These are phyloP conservation scores for Toxotes chatareus DNA, from an alignment of 2,113 vertebrate species.

Conservation along the genomic window DNA sequence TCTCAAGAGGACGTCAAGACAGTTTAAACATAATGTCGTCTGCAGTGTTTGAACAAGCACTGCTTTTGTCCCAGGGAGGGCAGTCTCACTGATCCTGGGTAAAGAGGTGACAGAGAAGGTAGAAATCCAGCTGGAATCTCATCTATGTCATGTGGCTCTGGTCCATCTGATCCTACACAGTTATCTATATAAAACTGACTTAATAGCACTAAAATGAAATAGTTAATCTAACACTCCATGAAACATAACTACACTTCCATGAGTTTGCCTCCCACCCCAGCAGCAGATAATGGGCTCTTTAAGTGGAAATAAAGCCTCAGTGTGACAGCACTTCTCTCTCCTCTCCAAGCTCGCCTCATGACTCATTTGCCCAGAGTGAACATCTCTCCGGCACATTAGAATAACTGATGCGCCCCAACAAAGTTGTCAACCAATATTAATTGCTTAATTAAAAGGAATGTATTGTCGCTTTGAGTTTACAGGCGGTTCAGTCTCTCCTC, in stretches of 20 bases:
- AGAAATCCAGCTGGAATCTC: conserved; percentile 13
- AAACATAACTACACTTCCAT: conserved; percentile 34
- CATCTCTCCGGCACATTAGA: conserved; percentile 66
- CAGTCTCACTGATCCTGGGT: background rate
- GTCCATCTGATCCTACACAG: conserved; percentile 1
- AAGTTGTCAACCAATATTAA: conserved; percentile 76
- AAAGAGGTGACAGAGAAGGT: conserved; percentile 12
- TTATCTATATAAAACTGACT: conserved; percentile 20
- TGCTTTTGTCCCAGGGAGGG: background rate
- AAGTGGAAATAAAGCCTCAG: conserved; percentile 38
- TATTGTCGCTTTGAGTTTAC: conserved; percentile 65
- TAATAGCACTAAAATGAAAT: conserved; percentile 17
- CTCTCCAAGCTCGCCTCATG: conserved; percentile 44
- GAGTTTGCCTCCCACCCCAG: conserved; percentile 31
- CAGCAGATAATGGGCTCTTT: conserved; percentile 42
- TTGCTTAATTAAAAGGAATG: conserved; percentile 76
- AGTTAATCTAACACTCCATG: conserved; percentile 27
- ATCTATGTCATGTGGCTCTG: background rate
- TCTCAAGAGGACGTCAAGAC: background rate
- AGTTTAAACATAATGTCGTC: background rate
- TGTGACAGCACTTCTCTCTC: conserved; percentile 22
- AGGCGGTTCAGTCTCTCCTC: conserved; percentile 48
- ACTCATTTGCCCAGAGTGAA: conserved; percentile 68
- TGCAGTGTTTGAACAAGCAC: background rate
- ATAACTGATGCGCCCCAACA: conserved; percentile 70